phyloP scores from a whole-genome alignment of 92 coral and sea anemone species.

The Umimayanthus kanabou region DNA sequence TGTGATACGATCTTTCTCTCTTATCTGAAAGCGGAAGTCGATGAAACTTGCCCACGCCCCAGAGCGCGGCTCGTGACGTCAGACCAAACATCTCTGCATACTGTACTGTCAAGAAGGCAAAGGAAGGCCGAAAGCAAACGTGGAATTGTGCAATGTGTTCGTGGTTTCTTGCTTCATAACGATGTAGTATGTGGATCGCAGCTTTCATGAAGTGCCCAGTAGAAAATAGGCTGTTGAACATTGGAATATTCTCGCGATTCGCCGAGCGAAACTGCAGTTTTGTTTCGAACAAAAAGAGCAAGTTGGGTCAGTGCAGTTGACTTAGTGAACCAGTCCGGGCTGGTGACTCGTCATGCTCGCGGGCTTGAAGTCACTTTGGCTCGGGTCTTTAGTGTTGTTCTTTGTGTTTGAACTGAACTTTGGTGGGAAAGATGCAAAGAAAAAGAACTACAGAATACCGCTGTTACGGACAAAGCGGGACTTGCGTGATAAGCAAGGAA shows the following conservation, averaged over 20 bases:
- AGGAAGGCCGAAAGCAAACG: not conserved
- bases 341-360: slow-evolving; percentile 33
- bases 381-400: slow-evolving; percentile 45
- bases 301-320: not conserved
- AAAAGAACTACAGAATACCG: slow-evolving; percentile 68
- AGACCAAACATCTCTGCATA: slow-evolving; percentile 25
- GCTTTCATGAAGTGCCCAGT: not conserved
- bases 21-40: not conserved
- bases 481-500: slow-evolving; percentile 74
- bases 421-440: slow-evolving; percentile 46
- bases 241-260: not conserved
- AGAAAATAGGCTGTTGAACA: not conserved
- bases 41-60: slow-evolving; percentile 35
- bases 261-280: not conserved
- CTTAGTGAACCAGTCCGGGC: not conserved
- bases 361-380: slow-evolving; percentile 34
- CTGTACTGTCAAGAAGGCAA: slow-evolving; percentile 1
- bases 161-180: not conserved
- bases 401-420: slow-evolving; percentile 54
- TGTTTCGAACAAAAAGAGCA: slow-evolving; percentile 35
- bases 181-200: not conserved
- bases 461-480: slow-evolving; percentile 76
- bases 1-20: slow-evolving; percentile 5
- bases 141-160: slow-evolving; percentile 13
- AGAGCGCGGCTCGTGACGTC: slow-evolving; percentile 28